A percentile compares a stretch with the other conserved stretches of the same genome.
These are phyloP conservation scores for Geotrupes spiniger DNA, from an alignment of 2,888 invertebrate species.

Conservation along the genomic window DNA sequence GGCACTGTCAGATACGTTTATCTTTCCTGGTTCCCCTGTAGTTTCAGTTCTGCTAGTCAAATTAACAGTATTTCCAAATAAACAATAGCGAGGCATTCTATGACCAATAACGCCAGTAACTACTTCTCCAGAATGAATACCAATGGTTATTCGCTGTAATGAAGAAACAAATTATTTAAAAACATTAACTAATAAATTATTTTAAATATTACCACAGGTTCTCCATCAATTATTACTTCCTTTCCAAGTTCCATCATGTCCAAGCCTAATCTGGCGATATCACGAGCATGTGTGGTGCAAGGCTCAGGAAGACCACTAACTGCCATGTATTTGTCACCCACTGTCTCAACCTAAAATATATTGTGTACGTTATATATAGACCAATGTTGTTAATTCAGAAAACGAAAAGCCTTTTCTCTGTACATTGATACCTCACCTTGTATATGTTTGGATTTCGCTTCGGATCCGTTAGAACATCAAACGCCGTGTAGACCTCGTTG, in stretches of 20 bases:
- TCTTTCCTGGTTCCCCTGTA: constrained; percentile 82
- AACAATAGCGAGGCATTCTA: constrained; percentile 89
- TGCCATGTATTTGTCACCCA: constrained; percentile 98
- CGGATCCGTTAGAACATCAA: constrained; percentile 90
- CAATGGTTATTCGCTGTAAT: constrained; percentile 84
- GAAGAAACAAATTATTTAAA: not conserved
- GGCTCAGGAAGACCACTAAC: constrained; percentile 93
- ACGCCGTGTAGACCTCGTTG: constrained; percentile 90
- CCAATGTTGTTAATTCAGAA: too few species aligned
- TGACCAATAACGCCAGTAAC: constrained; percentile 94
- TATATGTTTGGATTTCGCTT: constrained; percentile 91
- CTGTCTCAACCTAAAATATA: constrained; percentile 82
- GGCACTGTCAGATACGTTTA: constrained; percentile 90
- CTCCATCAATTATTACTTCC: constrained; percentile 81
- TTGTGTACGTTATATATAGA: too few species aligned
- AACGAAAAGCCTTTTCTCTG: too few species aligned
- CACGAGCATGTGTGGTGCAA: constrained; percentile 84
- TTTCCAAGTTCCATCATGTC: constrained; percentile 95
- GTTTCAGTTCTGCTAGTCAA: constrained; percentile 91
- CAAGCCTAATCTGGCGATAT: constrained; percentile 84
- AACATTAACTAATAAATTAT: not conserved
- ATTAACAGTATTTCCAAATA: constrained; percentile 94
- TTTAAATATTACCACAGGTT: constrained; percentile 68
- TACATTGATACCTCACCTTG: too few species aligned
- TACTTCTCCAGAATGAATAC: constrained; percentile 91